phyloP scores from a whole-genome alignment of 2,113 vertebrate species.

The Choloepus hoffmanni region DNA sequence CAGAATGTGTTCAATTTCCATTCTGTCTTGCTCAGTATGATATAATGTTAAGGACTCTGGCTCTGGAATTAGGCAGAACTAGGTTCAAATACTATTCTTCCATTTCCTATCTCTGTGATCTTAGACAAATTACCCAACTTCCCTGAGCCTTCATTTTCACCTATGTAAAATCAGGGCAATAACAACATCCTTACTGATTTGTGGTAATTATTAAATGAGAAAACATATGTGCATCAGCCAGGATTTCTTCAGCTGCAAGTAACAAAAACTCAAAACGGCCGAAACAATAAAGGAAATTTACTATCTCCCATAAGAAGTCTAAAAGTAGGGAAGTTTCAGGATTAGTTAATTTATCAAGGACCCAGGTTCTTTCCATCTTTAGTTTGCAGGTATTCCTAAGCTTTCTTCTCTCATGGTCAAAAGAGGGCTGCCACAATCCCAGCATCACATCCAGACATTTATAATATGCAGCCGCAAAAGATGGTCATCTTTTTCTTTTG shows the following conservation, averaged over 20 bases:
- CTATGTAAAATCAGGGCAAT: background rate
- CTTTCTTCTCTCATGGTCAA: background rate
- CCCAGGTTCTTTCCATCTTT: background rate
- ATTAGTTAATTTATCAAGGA: constrained; percentile 18
- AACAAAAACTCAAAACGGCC: constrained; percentile 23
- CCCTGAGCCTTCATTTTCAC: constrained; percentile 45
- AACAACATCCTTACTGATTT: background rate
- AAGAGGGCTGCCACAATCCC: background rate
- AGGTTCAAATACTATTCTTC: background rate
- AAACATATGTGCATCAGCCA: background rate
- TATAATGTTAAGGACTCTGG: background rate
- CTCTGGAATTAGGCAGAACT: constrained; percentile 16
- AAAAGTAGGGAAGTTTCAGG: background rate
- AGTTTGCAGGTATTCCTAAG: background rate
- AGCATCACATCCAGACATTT: background rate
- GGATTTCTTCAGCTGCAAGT: background rate
- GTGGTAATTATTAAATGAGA: constrained; percentile 8
- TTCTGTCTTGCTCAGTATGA: background rate
- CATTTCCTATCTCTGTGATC: constrained; percentile 47
- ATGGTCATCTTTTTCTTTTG: background rate
- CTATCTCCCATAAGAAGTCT: constrained; percentile 20
- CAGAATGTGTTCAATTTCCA: background rate
- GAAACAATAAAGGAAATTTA: background rate
- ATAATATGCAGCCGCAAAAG: background rate
- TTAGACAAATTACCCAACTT: constrained; percentile 13